These are phyloP conservation scores for Isoperla grammatica DNA, from an alignment of 2,888 invertebrate species.

Conservation along the genomic window DNA sequence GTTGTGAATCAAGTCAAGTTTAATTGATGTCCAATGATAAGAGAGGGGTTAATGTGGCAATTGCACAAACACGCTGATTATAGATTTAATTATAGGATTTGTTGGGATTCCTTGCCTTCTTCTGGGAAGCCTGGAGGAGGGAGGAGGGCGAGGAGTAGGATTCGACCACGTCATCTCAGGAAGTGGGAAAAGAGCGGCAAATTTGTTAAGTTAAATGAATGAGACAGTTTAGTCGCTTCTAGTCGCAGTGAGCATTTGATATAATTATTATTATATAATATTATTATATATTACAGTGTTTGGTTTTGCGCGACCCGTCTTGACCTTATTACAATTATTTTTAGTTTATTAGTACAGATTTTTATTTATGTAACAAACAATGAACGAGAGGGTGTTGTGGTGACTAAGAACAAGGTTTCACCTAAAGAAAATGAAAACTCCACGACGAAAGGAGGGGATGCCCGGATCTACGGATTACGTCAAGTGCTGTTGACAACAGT, in stretches of 20 bases:
- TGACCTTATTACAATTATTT: slow-evolving; percentile 29
- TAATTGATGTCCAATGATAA: no score
- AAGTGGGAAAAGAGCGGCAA: background rate
- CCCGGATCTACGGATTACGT: slow-evolving; percentile 13
- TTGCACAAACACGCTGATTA: no score
- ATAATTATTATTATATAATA: slow-evolving; percentile 27
- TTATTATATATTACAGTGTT: slow-evolving; percentile 25
- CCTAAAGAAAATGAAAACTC: slow-evolving; percentile 2
- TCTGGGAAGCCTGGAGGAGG: no score
- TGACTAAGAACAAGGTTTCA: slow-evolving; percentile 17
- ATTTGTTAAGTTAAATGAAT: slow-evolving; percentile 21
- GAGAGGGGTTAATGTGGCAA: no score
- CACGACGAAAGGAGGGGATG: background rate
- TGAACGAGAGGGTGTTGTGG: slow-evolving; percentile 12
- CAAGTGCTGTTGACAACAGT: slow-evolving; percentile 25
- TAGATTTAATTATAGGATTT: no score
- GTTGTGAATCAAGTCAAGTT: no score
- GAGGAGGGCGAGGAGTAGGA: no score
- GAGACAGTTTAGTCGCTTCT: slow-evolving; percentile 26
- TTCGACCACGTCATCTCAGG: no score
- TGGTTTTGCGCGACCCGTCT: slow-evolving; percentile 28
- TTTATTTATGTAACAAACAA: slow-evolving; percentile 28
- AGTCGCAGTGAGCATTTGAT: slow-evolving; percentile 28
- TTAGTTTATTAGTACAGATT: slow-evolving; percentile 26
- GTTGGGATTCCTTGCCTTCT: no score